Evolutionary conservation across 92 coral and sea anemone genomes (phyloP), one percentile per base, ranked within the genome.

Genomic region (Nematostella vectensis): DNA sequence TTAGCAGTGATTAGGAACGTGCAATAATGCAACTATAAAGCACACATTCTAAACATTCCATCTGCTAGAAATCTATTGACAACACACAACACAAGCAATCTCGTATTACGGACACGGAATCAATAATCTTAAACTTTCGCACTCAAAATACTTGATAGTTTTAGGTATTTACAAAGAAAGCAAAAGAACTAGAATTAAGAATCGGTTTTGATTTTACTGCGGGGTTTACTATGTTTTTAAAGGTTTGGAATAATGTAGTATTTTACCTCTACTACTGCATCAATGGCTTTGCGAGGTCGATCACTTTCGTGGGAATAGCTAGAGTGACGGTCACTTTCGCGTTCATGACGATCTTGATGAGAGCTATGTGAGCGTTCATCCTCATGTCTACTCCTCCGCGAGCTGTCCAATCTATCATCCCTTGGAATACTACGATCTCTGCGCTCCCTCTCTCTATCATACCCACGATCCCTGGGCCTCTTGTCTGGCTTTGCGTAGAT

Each of bases 101-200:
- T 66, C 72, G 27, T 40, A 66, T 66, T 66, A 40, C 72, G 25
- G 55, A 66, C 72, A 48, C 70, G 48, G 20, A 30, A 20, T 37
- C 51, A 40, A 31, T 16, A 43, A 54, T 42, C 23, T 54, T 42
- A 66, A 66, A 20, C 55, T 55, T 66, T 39, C 29, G 13, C 21
- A 30, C 63, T 17, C 51, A 4, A 45, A 45, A 8, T 10, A 45
- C 51, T 45, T 45, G 51, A 6, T 45, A 9, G 18, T 45, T 45
- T 45, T 45, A 45, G 51, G 23, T 45, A 19, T 45, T 45, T 45
- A 45, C 23, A 45, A 45, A 10, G 18, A 45, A 45, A 45, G 51
- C 51, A 45, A 45, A 45, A 6, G 8, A 33, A 33, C 6, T 15
- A 6, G 40, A 33, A 33, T 6, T 33, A n/a, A n/a, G n/a, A n/a